These are phyloP conservation scores for Brachypterus glaber DNA, from an alignment of 2,888 invertebrate genomes.

Conservation along the genomic window DNA sequence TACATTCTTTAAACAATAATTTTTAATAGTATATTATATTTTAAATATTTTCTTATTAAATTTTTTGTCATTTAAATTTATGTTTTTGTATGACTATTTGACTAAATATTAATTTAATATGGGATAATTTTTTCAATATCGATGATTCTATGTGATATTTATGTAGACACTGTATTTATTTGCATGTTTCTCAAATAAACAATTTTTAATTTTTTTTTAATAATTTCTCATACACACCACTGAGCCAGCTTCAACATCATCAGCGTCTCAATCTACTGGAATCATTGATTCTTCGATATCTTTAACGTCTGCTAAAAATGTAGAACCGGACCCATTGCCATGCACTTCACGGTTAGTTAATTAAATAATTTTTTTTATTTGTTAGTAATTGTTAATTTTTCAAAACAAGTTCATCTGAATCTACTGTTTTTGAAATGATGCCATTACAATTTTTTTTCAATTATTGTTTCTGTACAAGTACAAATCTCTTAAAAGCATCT, in stretches of 20 bases:
- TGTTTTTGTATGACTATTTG: constrained; percentile 7
- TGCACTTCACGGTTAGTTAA: constrained; percentile 13
- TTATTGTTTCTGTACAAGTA: constrained; percentile 6
- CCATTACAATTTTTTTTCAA: constrained; percentile 6
- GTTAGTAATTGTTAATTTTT: constrained; percentile 10
- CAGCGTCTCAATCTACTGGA: constrained; percentile 9
- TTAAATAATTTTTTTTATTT: constrained; percentile 9
- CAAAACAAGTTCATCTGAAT: constrained; percentile 7
- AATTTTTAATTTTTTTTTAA: constrained; percentile 1
- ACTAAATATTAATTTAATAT: constrained; percentile 9
- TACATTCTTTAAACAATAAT: constrained; percentile 9
- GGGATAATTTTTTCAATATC: constrained; percentile 6
- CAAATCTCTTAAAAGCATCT: constrained; percentile 6
- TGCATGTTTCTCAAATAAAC: constrained; percentile 7
- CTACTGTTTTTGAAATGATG: constrained; percentile 7
- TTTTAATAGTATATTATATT: constrained; percentile 8
- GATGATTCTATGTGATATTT: constrained; percentile 5
- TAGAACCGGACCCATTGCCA: constrained; percentile 9
- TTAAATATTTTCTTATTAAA: constrained; percentile 8
- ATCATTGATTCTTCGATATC: constrained; percentile 5
- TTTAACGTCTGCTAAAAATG: constrained; percentile 10
- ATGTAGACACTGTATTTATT: constrained; percentile 3
- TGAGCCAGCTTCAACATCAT: constrained; percentile 11
- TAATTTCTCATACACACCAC: constrained; percentile 11
- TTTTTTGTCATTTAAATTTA: constrained; percentile 9